Evolutionary conservation across 1,140 invertebrate genomes (phyloP), one percentile per base, ranked within the genome.

Genomic region (Goniozus legneri): DNA sequence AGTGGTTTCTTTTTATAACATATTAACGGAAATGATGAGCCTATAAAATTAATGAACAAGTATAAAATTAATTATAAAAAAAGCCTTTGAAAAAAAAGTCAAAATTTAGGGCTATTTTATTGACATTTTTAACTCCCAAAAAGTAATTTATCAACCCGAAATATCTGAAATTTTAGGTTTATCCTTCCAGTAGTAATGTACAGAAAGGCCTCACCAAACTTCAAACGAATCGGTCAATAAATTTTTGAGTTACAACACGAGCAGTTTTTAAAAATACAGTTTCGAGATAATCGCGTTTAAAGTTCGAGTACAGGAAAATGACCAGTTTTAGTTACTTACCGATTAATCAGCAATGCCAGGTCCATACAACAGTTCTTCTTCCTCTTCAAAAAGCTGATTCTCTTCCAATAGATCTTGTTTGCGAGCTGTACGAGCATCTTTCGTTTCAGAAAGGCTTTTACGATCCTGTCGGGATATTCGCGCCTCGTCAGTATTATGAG

Each of bases 281-380:
- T 44, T 44, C 27, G 14, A 33, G 41, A 32, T 44, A 44, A 34
- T 20, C 4, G 31, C 41, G 41, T 32, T 44, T 44, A 34, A 32
- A 44, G 31, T 32, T 33, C 4, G 1, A 44, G 2, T 32, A 33
- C 30, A 2, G 19, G n/a, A 33, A 33, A 40, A 40, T 18, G 6
- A 18, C 13, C 13, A 38, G 13, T 38, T 38, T 38, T 38, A 18
- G 36, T 38, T 7, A 27, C 18, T 38, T 20, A 35, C 33, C 33
- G 33, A 35, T 35, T 13, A 35, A 35, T 35, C 33, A 35, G 33
- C 33, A 7, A 14, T 38, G 7, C 18, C 36, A 38, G 16, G 36
- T 13, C 6, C 18, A 8, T 38, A 10, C 10, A 27, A 10, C 24
- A 27, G 10, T 6, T 27, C 4, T 27, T 27, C 10, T 10, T 4